Evolutionary conservation across 2,113 vertebrate species (phyloP).

Genomic region (Anarhynchus alexandrinus): DNA sequence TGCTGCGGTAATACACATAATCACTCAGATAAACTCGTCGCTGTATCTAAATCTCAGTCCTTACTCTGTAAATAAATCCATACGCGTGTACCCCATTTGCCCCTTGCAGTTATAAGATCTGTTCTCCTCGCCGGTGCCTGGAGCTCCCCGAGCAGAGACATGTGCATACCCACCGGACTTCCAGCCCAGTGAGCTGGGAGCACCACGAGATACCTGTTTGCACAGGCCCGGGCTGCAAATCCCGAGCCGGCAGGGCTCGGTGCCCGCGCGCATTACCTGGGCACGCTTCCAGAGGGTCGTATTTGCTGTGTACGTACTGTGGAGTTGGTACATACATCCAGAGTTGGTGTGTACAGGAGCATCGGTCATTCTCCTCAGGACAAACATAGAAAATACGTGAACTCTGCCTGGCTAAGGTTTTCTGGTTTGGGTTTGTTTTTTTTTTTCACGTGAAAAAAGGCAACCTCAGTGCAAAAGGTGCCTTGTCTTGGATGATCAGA

Average conservation of each 20-base stretch:
- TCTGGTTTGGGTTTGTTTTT: not conserved
- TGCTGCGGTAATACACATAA: not conserved
- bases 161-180: not conserved
- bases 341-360: not conserved
- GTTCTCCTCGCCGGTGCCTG: not conserved
- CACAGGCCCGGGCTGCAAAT: not conserved
- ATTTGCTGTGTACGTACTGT: not conserved
- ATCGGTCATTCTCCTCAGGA: not conserved
- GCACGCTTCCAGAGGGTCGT: not conserved
- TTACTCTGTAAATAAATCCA: not conserved
- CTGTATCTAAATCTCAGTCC: not conserved
- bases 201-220: not conserved
- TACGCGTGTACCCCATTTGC: not conserved
- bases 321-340: not conserved
- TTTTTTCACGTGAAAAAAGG: not conserved
- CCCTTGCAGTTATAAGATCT: not conserved
- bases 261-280: not conserved
- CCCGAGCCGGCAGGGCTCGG: not conserved
- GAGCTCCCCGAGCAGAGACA: not conserved
- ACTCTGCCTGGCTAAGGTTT: not conserved
- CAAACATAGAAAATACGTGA: not conserved
- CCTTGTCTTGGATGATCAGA: not conserved
- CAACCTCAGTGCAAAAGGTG: not conserved
- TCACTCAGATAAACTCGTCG: not conserved
- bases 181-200: not conserved